Percentiles rank a stretch among this genome's conserved stretches.
phyloP scores from a whole-genome alignment of 2,113 vertebrate genomes.

The Ranitomeya imitator region DNA sequence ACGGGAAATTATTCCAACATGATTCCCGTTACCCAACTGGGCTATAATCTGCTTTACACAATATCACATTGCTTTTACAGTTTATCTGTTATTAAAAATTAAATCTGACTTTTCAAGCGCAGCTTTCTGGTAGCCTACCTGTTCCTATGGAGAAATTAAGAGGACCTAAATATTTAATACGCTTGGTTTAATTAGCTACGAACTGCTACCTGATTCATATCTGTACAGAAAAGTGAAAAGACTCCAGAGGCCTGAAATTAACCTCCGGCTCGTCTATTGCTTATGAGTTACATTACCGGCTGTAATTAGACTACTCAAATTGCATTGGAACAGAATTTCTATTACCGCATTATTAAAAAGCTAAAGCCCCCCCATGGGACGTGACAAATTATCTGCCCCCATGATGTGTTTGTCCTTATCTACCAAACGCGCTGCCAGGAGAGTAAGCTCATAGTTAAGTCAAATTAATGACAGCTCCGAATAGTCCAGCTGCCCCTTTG shows the following conservation, averaged over 20 bases:
- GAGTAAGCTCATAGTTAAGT: slow-evolving; percentile 75
- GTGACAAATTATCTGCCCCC: slow-evolving; percentile 75
- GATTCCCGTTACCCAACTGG: not conserved
- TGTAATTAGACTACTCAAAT: slow-evolving; percentile 84
- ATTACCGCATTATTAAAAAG: slow-evolving; percentile 82
- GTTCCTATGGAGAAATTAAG: slow-evolving; percentile 69
- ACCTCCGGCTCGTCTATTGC: slow-evolving; percentile 75
- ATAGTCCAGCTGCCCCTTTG: slow-evolving; percentile 82
- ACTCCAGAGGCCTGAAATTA: slow-evolving; percentile 75
- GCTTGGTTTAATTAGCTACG: slow-evolving; percentile 76
- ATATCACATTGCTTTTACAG: slow-evolving; percentile 64
- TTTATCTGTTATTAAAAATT: slow-evolving; percentile 76
- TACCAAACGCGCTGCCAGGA: slow-evolving; percentile 73
- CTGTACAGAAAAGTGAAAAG: slow-evolving; percentile 78
- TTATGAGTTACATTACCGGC: slow-evolving; percentile 75
- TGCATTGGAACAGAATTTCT: slow-evolving; percentile 84
- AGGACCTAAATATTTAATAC: slow-evolving; percentile 79
- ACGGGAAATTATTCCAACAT: not conserved
- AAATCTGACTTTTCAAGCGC: slow-evolving; percentile 67
- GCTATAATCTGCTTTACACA: slow-evolving; percentile 20
- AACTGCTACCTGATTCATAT: slow-evolving; percentile 82
- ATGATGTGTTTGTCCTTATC: slow-evolving; percentile 76
- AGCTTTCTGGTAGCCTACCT: slow-evolving; percentile 63
- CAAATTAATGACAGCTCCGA: slow-evolving; percentile 78
- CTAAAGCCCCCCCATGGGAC: slow-evolving; percentile 71